phyloP scores from a whole-genome alignment of 92 coral and sea anemone genomes.

The Isaurus tuberculatus region DNA sequence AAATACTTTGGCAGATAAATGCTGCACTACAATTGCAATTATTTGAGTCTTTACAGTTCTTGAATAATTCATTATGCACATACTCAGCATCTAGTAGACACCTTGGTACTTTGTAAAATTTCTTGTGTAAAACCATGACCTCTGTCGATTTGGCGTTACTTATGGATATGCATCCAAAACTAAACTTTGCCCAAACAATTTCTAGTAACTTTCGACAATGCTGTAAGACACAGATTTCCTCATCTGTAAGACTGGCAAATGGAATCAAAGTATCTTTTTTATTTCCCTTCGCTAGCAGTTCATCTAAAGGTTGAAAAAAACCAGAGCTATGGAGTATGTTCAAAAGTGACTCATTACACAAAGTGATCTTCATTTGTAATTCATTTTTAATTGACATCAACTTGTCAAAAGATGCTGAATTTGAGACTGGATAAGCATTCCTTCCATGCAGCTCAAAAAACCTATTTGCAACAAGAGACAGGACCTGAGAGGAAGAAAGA shows the following conservation, averaged over 20 bases:
- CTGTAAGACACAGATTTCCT: constrained; percentile 44
- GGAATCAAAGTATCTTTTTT: constrained; percentile 45
- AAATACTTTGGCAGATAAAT: constrained; percentile 12
- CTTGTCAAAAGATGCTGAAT: constrained; percentile 45
- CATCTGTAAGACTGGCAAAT: constrained; percentile 44
- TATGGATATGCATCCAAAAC: constrained; percentile 35
- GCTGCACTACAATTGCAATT: neutral
- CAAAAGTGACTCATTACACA: constrained; percentile 50
- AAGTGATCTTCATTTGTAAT: constrained; percentile 48
- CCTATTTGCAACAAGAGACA: constrained; percentile 48
- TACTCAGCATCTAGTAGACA: constrained; percentile 23
- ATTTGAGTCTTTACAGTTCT: neutral
- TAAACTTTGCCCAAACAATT: constrained; percentile 46
- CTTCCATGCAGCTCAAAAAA: constrained; percentile 58
- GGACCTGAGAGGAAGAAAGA: constrained; percentile 31
- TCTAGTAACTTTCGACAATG: constrained; percentile 56
- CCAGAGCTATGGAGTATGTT: constrained; percentile 48
- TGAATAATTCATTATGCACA: neutral
- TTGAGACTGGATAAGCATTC: constrained; percentile 57
- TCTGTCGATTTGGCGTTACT: constrained; percentile 9
- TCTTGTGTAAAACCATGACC: constrained; percentile 1
- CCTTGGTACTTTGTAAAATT: constrained; percentile 49
- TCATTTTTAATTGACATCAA: constrained; percentile 45
- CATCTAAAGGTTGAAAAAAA: constrained; percentile 43
- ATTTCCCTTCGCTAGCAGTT: constrained; percentile 24